A percentile compares a stretch with the other conserved stretches of the same genome.
Conservation (phyloP, 1,140 invertebrate species). For the Lithobius niger region DNA sequence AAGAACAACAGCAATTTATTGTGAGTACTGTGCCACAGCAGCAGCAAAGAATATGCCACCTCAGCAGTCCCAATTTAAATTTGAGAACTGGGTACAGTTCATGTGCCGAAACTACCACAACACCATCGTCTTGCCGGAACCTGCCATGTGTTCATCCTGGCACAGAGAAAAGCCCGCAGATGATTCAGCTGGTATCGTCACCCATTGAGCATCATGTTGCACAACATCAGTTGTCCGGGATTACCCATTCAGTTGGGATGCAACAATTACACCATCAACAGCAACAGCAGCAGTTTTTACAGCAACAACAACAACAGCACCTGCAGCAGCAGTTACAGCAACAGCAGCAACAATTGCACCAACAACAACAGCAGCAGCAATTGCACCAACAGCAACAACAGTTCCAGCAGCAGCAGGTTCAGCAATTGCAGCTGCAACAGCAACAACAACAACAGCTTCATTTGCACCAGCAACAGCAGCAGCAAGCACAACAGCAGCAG, state of each 20-base stretch:
- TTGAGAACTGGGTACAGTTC: no score
- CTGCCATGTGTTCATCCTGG: no score
- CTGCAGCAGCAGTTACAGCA: constrained; percentile 4
- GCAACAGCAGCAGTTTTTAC: constrained; percentile 2
- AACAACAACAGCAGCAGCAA: neutral
- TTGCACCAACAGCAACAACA: constrained; percentile 9
- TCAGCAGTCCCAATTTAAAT: neutral
- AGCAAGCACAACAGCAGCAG: neutral
- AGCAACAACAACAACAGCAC: constrained; percentile 9
- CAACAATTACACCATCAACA: constrained; percentile 13
- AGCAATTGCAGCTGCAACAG: constrained; percentile 16
- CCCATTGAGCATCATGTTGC: neutral
- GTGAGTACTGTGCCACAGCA: neutral
- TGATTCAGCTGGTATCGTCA: neutral
- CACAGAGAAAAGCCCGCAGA: neutral
- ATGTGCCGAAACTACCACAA: no score
- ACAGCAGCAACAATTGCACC: constrained; percentile 12
- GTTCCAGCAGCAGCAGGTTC: constrained; percentile 11
- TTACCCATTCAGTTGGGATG: neutral
- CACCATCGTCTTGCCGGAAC: neutral
- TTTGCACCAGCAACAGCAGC: constrained; percentile 2
- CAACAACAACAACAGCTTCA: constrained; percentile 7
- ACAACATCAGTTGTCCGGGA: neutral
- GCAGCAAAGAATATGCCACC: neutral
- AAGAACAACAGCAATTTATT: neutral